Conservation (phyloP, 2,113 vertebrate genomes). For the Acanthisitta chloris region DNA sequence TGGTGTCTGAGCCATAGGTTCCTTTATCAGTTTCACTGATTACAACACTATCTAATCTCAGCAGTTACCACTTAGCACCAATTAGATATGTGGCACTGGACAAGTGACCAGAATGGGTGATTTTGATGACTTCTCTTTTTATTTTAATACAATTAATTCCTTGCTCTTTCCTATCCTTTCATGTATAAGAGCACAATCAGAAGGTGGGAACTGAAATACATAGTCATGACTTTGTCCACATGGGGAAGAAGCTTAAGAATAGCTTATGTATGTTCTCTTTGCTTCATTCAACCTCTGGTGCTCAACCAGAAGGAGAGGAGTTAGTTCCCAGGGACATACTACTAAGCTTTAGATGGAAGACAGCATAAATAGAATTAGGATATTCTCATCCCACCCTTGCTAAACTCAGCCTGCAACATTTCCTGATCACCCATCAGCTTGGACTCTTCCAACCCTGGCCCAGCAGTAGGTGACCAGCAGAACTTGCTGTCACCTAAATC, state of each 20-base stretch:
- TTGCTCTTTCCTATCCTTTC: neutral
- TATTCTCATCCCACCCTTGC: neutral
- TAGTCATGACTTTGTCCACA: neutral
- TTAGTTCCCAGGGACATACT: neutral
- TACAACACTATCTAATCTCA: neutral
- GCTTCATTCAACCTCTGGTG: neutral
- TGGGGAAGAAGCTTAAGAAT: neutral
- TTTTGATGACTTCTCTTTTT: neutral
- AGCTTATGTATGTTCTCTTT: neutral
- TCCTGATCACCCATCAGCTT: neutral
- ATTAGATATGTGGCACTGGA: accelerated
- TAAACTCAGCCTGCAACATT: neutral
- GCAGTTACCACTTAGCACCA: neutral
- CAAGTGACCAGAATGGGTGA: neutral
- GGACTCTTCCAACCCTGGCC: neutral
- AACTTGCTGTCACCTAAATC: neutral
- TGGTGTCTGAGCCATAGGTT: neutral
- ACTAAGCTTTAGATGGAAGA: neutral
- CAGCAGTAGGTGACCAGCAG: neutral
- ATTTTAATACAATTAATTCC: neutral
- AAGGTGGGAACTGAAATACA: neutral
- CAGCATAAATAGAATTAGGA: accelerated
- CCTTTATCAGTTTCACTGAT: neutral
- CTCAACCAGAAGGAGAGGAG: neutral
- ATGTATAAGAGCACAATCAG: neutral